Evolutionary conservation across 2,113 vertebrate genomes (phyloP), one percentile per base, ranked within the genome.

Genomic region (Mesocricetus auratus): DNA sequence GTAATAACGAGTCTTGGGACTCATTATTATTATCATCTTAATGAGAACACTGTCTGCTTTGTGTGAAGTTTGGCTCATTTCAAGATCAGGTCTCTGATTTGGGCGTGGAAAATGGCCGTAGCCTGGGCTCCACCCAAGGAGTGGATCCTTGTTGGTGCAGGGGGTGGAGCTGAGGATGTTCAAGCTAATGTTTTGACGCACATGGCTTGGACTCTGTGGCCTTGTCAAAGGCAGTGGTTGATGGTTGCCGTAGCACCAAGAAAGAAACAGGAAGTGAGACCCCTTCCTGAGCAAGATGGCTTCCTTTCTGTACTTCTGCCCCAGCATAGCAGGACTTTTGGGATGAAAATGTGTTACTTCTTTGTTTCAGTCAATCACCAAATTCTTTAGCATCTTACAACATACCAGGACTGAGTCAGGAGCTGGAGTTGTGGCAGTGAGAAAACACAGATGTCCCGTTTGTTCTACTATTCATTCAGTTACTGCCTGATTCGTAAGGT

Each of bases 31-130:
- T 69, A 39, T 71, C 94, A 75, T 89, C 82, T 91, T 83, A 73
- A 94, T 1, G 13, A 96, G 83, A 85, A 69, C 3, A 47, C 79
- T 33, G 22, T 64, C 69, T 90, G 94, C 36, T 83, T 89, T 87
- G 85, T 66, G 64, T 91, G 94, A 56, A 68, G 33, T 45, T 78
- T 96, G 96, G 82, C 62, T 86, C 89, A 56, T 79, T 89, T 90
- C 33, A n/a, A 64, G 81, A 47, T 17, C 73, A 90, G 95, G 13
- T n/a, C 77, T n/a, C 66, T 39, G 86, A 71, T 42, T 60, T n/a
- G 36, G 75, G 42, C 74, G 86, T 94, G 42, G 91, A 89, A 86
- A 77, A 64, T 15, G 81, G 74, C 22, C 69, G 75, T 8, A 77
- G 69, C 8, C 0, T 29, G 64, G 58, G 33, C 29, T 31, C 87